Evolutionary conservation across 23 tunicate genomes (phyloP), one percentile per base, ranked within the genome.

Genomic region (Halocynthia roretzi): DNA sequence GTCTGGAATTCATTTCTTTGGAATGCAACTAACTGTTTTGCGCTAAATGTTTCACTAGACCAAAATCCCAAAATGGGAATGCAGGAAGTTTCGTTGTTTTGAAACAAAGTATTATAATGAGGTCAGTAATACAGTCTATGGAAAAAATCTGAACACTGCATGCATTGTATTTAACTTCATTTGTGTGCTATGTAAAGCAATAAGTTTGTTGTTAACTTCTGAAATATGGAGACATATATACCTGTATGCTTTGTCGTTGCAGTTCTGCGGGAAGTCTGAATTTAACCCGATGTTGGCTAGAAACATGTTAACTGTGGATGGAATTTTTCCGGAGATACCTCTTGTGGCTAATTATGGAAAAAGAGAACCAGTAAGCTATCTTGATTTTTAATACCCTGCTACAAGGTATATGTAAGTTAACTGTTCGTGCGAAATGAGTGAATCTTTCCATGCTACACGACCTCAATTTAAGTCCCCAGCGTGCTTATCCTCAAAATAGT

Each of bases 291-390:
- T 31, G 44, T 31, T 31, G 44, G 44, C 44, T 31, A 31, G 44
- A 31, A 31, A 31, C 44, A 31, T 31, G 44, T 31, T 31, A 31
- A 31, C 44, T 31, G 18, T 15, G 23, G 78, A 74, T 14, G 56
- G 56, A 50, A 48, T 74, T 8, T 74, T 74, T 54, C 78, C 78
- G 1, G 78, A 74, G 56, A 74, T 74, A 52, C 78, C 78, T 19
- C 78, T 74, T 9, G 78, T 62, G 10, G 56, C 55, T 7, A 74
- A 74, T 64, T 74, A 74, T 64, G 78, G 78, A 14, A 53, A 74
- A 8, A 50, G 70, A 65, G 70, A 65, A 65, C 31, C 5, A 20
- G 70, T 65, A 65, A 20, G 70, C 19, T 2, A 20, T 10, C 5
- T 15, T 6, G n/a, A 20, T 8, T 65, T 20, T 65, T 9, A 20